Base-by-base conservation (phyloP, 2,797 vertebrate genomes). In the Melopsittacus undulatus region DNA sequence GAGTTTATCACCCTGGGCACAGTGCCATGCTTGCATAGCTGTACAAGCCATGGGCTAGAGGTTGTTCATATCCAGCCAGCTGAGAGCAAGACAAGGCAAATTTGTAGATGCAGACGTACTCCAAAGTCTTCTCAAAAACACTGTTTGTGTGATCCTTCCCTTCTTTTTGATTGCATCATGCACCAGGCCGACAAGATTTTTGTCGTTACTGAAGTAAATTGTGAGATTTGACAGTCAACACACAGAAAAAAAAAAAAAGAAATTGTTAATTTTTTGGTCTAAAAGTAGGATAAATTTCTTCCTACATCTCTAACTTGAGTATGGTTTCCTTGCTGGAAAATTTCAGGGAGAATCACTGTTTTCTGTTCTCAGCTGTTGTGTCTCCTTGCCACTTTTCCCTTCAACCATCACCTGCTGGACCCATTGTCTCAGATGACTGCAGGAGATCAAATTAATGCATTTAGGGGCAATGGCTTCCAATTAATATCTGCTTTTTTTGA, bases 171-270 rank as follows among this genome's bases (percentile, higher is more conserved):
- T 34, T 63, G 4, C n/a, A 43, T 36, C n/a, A 32, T 38, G 26
- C 30, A 13, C 15, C 34, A 75, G 14, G 2, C 38, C 34, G 34
- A 49, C 13, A 64, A 77, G 42, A 66, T 40, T 73, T 76, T 5
- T 15, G 40, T 13, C 22, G 69, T 70, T 75, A 61, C 16, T 48
- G 27, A 66, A 62, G 38, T 40, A 27, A 48, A 52, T 48, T 48
- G 8, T 61, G 82, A 80, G 13, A 70, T 86, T 42, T 81, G 24
- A 69, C 27, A 48, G 8, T 22, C 5, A 5, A 61, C 34, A 61
- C 1, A 0, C 5, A 2, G 16, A 3, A 13, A 5, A 0, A 6
- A 17, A 5, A 22, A 45, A 29, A 22, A n/a, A 36, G 7, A 59
- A 36, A 62, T 9, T 19, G 4, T 21, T 43, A 52, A 59, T 49